Conservation (phyloP, 2,113 vertebrate genomes). For the Pterophyllum scalare region DNA sequence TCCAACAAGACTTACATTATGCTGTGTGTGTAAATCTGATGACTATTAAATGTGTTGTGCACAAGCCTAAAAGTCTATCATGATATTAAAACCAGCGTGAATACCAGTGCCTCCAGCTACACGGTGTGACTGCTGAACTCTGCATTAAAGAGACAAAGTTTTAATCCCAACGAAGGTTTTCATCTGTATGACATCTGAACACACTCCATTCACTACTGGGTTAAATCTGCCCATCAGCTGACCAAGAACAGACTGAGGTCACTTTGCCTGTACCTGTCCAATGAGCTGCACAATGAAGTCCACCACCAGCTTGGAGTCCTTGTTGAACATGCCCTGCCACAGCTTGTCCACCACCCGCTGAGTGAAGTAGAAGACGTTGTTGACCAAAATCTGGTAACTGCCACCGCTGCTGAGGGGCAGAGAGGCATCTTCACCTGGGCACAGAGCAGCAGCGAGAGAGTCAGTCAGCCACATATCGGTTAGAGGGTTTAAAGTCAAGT, state of each 20-base stretch:
- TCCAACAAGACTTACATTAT: neutral
- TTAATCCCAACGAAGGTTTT: rapidly evolving
- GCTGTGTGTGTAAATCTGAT: neutral
- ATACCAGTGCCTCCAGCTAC: neutral
- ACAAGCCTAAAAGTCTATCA: neutral
- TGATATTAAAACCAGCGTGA: too few species aligned
- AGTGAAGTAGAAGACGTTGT: conserved; percentile 98
- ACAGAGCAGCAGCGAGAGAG: neutral
- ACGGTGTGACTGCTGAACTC: neutral
- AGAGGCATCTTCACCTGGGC: conserved; percentile 93
- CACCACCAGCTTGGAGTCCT: conserved; percentile 97
- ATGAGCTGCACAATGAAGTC: conserved; percentile 99
- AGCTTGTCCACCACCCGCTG: conserved; percentile 99
- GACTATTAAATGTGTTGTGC: neutral
- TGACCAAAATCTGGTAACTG: conserved; percentile 95
- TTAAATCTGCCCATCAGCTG: neutral
- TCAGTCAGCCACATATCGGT: rapidly evolving
- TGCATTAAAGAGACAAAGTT: neutral
- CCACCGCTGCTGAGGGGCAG: conserved; percentile 94
- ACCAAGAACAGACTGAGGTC: rapidly evolving
- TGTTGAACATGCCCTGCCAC: conserved; percentile 99
- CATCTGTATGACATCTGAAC: rapidly evolving
- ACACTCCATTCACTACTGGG: neutral
- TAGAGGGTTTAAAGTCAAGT: neutral
- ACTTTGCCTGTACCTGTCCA: conserved; percentile 85